phyloP scores from a whole-genome alignment of 2,113 vertebrate species.

The Pongo pygmaeus region DNA sequence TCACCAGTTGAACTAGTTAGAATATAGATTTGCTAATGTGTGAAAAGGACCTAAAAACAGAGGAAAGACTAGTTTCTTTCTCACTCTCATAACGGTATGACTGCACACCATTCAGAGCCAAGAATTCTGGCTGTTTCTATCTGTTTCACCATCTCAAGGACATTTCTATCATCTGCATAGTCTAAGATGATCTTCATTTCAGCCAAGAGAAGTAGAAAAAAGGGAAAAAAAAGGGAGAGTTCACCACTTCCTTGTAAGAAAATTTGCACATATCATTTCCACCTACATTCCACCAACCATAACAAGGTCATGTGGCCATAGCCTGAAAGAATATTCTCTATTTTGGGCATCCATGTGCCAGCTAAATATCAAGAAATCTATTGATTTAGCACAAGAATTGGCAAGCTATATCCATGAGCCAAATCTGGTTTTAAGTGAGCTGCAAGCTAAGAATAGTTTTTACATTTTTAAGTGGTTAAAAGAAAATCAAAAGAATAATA shows the following conservation, averaged over 20 bases:
- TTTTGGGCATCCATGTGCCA: neutral
- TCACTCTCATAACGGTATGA: neutral
- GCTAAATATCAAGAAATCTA: slow-evolving; percentile 27
- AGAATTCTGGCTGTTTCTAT: neutral
- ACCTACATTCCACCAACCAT: neutral
- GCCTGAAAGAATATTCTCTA: neutral
- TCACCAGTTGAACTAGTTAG: neutral
- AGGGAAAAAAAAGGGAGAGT: too few relatives aligned
- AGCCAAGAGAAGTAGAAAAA: neutral
- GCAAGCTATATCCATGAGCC: neutral
- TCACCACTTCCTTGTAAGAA: neutral
- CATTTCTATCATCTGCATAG: neutral
- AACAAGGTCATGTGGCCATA: neutral
- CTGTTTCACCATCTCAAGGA: neutral
- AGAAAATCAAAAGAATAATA: slow-evolving; percentile 33
- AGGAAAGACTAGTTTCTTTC: neutral
- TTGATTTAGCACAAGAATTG: neutral
- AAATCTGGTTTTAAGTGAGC: slow-evolving; percentile 34
- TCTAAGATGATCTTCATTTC: neutral
- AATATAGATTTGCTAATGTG: neutral
- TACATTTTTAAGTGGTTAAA: slow-evolving; percentile 45
- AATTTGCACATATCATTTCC: neutral
- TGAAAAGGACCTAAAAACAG: neutral
- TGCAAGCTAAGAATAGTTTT: slow-evolving; percentile 27
- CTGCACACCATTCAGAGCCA: neutral